Base-by-base conservation (phyloP, 2,888 invertebrate species). In the Lepidocyrtinus sp. region DNA sequence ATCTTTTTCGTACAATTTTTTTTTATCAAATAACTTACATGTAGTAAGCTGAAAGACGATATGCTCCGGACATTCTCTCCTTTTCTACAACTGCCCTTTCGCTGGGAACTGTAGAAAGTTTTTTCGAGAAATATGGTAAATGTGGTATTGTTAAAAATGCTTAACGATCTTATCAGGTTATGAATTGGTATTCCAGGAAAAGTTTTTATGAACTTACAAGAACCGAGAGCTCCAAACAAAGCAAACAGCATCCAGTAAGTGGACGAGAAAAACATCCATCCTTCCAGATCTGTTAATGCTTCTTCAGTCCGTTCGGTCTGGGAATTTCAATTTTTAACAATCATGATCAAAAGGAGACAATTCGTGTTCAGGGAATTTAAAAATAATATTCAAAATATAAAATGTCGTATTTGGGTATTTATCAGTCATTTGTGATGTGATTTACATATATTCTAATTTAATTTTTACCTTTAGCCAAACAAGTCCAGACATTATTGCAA, bases 241-340 rank as follows among this genome's bases (percentile, higher is more conserved):
- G 94, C 93, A 88, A 93, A 93, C 78, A 95, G 90, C 93, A 94
- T 94, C 94, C 94, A 94, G 88, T 94, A 94, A 24, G 93, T 94
- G 69, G 93, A 93, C 78, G 93, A 93, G 89, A 94, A 95, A 88
- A 94, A 95, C 93, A 95, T 93, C 94, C 94, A 94, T 64, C 94
- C 95, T 89, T 94, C 93, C 82, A 94, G 92, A 88, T 95, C 94
- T 86, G 93, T 92, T 74, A 95, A 89, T 12, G 93, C 92, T 85
- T 93, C 92, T 88, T 95, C 95, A 50, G 91, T 92, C 77, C 94
- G 90, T n/a, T 93, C 93, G 86, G 94, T 89, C 88, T 94, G 92
- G 1, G 50, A 67, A 59, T 26, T n/a, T n/a, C n/a, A n/a, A n/a
- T n/a, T n/a, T n/a, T n/a, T n/a, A n/a, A n/a, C n/a, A n/a, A n/a